Percentiles rank a stretch among this genome's conserved stretches.
These are phyloP conservation scores for Phlogophora meticulosa DNA, from an alignment of 2,888 invertebrate genomes.

Conservation along the genomic window DNA sequence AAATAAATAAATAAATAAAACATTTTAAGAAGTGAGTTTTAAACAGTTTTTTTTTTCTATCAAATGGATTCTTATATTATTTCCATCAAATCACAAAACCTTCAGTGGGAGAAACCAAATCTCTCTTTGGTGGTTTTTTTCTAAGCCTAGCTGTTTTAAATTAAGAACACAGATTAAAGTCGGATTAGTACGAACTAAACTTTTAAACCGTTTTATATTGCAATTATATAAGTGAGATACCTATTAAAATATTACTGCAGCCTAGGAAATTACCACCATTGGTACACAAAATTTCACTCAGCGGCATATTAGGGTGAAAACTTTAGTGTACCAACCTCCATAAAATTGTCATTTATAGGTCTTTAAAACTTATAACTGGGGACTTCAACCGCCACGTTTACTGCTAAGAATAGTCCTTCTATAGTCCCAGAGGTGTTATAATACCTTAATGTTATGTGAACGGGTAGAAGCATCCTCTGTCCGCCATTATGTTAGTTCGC, in stretches of 20 bases:
- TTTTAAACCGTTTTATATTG: neutral
- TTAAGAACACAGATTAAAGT: neutral
- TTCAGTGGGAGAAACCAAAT: no score
- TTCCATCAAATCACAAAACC: no score
- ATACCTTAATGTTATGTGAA: neutral
- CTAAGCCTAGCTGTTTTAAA: no score
- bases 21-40: no score
- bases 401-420: constrained; percentile 7
- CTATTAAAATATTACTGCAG: constrained; percentile 1
- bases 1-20: no score
- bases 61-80: no score
- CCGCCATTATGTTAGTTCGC: neutral
- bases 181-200: neutral
- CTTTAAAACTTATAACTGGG: constrained; percentile 14
- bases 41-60: no score
- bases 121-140: no score
- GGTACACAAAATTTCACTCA: constrained; percentile 23
- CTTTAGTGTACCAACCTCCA: constrained; percentile 36
- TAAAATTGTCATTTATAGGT: constrained; percentile 40
- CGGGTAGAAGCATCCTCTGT: neutral
- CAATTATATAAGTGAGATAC: neutral
- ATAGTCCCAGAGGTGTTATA: constrained; percentile 22
- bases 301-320: constrained; percentile 29
- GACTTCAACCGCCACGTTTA: constrained; percentile 25
- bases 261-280: neutral